Evolutionary conservation across 2,888 invertebrate genomes (phyloP).

Genomic region (Danaus chrysippus): DNA sequence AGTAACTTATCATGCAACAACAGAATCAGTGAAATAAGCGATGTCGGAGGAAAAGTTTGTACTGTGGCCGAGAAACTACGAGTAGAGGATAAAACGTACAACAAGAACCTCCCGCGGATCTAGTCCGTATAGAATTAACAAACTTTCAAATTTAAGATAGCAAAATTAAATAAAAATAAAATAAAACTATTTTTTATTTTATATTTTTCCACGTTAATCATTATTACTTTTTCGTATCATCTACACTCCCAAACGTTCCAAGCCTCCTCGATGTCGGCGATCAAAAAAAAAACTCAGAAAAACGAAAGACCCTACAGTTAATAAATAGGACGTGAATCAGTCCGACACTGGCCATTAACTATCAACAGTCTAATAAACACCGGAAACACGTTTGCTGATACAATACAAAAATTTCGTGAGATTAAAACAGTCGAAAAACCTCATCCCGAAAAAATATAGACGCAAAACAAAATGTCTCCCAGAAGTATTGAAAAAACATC

Average conservation of each 20-base stretch:
- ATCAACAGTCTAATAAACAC: constrained; percentile 29
- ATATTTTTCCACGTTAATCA: background rate
- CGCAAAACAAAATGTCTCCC: constrained; percentile 9
- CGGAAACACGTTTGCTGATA: constrained; percentile 25
- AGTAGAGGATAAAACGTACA: constrained; percentile 9
- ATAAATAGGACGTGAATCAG: constrained; percentile 20
- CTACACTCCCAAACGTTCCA: background rate
- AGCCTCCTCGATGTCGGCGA: constrained; percentile 9
- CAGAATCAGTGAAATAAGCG: constrained; percentile 3
- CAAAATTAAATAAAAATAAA: too few relatives aligned
- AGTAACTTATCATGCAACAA: constrained; percentile 10
- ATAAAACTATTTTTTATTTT: too few relatives aligned
- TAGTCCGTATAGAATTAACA: too few relatives aligned
- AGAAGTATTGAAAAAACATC: constrained; percentile 8
- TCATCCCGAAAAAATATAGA: constrained; percentile 13
- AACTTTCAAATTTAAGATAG: too few relatives aligned
- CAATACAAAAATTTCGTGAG: constrained; percentile 11
- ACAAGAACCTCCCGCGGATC: background rate
- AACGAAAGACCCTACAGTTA: constrained; percentile 16
- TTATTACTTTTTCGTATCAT: background rate
- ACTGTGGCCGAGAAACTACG: constrained; percentile 16
- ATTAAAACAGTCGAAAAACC: constrained; percentile 18
- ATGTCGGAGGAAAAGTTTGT: constrained; percentile 18
- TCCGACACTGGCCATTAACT: constrained; percentile 31
- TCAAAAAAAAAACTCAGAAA: constrained; percentile 16